Percentiles rank a stretch among this genome's conserved stretches.
Conservation (phyloP, 2,888 invertebrate species). For the Fissipunctia ypsillon region DNA sequence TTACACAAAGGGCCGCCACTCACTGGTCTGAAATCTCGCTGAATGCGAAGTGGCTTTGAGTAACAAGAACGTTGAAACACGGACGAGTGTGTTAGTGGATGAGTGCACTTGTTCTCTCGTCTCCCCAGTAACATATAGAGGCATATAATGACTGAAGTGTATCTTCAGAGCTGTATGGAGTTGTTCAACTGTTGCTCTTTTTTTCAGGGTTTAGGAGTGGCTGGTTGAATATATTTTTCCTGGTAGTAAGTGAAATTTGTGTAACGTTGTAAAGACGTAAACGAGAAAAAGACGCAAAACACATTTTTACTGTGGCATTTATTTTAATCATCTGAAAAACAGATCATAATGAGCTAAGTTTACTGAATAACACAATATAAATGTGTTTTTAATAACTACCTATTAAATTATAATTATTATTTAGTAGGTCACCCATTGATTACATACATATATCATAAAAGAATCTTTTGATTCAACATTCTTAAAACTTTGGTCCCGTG, state of each 20-base stretch:
- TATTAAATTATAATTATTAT: no score
- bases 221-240: not conserved
- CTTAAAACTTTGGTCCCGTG: no score
- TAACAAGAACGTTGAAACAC: constrained; percentile 58
- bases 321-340: no score
- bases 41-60: constrained; percentile 60
- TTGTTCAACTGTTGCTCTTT: constrained; percentile 50
- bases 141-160: constrained; percentile 49
- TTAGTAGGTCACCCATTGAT: no score
- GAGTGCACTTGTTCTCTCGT: constrained; percentile 56
- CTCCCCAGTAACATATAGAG: constrained; percentile 52
- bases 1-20: constrained; percentile 43
- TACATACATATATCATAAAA: no score
- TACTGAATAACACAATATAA: no score
- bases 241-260: not conserved
- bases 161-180: constrained; percentile 45
- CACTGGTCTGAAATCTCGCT: constrained; percentile 48
- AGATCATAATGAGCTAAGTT: no score
- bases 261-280: not conserved
- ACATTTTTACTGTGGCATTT: no score
- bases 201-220: constrained; percentile 8
- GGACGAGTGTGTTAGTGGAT: constrained; percentile 61
- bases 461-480: no score
- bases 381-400: no score
- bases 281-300: no score